phyloP scores from a whole-genome alignment of 2,113 vertebrate genomes.

The Colaptes auratus region DNA sequence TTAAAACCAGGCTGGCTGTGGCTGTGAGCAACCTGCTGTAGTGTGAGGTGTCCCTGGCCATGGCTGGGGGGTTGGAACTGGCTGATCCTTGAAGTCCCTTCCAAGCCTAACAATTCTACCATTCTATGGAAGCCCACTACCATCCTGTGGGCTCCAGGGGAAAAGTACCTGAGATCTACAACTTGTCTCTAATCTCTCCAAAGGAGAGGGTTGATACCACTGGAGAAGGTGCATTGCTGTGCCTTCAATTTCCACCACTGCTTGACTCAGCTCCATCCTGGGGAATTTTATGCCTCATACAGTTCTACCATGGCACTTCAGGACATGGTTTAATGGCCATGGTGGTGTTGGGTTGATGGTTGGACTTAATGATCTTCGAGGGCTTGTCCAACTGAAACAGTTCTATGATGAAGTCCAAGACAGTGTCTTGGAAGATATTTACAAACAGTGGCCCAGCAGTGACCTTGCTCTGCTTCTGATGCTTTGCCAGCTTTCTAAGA shows the following conservation, averaged over 20 bases:
- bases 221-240: neutral
- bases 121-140: neutral
- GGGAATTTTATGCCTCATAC: neutral
- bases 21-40: no score
- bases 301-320: neutral
- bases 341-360: no score
- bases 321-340: no score
- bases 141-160: neutral
- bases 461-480: neutral
- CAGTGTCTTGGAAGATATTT: neutral
- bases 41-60: no score
- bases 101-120: no score
- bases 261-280: neutral
- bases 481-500: neutral
- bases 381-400: no score
- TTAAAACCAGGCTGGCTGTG: no score
- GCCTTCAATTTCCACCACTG: neutral
- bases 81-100: no score
- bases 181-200: neutral
- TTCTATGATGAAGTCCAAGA: neutral
- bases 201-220: neutral
- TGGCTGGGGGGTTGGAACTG: no score
- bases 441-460: neutral
- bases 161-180: neutral
- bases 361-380: no score